phyloP scores from a whole-genome alignment of 2,113 vertebrate genomes.

The Otis tarda region DNA sequence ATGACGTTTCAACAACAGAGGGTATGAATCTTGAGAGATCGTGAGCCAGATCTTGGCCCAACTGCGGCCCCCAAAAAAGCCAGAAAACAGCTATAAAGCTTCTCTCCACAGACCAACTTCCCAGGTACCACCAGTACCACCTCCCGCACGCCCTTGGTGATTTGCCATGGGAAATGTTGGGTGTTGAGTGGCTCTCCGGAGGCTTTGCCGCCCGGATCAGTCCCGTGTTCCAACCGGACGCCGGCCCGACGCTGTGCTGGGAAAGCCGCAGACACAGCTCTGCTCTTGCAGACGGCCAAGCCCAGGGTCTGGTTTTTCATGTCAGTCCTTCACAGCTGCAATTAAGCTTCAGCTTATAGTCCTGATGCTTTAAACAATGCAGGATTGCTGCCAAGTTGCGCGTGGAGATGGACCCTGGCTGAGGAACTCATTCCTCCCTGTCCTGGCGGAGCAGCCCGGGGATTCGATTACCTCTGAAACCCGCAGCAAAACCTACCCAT shows the following conservation, averaged over 20 bases:
- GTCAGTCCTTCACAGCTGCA: not conserved
- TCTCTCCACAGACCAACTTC: not conserved
- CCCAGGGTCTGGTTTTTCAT: not conserved
- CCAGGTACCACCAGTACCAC: not conserved
- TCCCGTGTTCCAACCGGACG: not conserved
- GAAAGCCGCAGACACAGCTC: accelerated
- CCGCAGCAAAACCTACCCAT: not conserved
- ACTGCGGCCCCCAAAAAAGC: not conserved
- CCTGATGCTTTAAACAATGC: not conserved
- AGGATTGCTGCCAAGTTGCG: not conserved
- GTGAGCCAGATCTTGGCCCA: accelerated
- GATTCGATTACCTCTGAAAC: not conserved
- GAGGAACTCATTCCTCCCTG: not conserved
- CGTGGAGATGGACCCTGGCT: not conserved
- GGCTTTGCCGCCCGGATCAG: not conserved
- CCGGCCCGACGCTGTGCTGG: not conserved
- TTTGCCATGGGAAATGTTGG: not conserved
- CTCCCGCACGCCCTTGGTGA: accelerated
- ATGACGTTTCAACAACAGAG: not conserved
- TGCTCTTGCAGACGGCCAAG: not conserved
- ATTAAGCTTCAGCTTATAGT: not conserved
- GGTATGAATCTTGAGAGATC: not conserved
- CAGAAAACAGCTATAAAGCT: not conserved
- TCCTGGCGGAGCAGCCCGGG: not conserved
- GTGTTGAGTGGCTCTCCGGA: accelerated